These are phyloP conservation scores for Phalacrocorax brasilianus DNA, from an alignment of 2,113 vertebrate species.

Conservation along the genomic window DNA sequence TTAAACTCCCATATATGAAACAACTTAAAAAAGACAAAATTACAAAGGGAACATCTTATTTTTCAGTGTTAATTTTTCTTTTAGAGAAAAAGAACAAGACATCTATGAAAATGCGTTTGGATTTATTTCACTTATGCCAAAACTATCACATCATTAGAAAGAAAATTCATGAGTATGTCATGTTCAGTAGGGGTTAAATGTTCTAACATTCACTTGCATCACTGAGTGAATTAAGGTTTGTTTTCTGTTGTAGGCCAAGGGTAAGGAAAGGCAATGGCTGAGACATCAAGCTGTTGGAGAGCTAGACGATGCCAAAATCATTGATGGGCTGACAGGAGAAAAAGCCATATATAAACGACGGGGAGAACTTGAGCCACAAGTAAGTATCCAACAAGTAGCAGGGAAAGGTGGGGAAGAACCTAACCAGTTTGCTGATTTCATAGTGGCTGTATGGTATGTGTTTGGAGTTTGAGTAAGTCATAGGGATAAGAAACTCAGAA, in stretches of 20 bases:
- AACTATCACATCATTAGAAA: background rate
- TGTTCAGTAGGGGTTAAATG: background rate
- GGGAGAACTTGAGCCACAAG: slow-evolving; percentile 91
- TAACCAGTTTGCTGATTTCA: background rate
- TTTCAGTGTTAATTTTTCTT: background rate
- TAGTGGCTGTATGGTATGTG: background rate
- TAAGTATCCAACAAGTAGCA: slow-evolving; percentile 51
- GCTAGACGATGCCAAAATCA: slow-evolving; percentile 95
- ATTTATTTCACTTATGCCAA: background rate
- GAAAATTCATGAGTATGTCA: background rate
- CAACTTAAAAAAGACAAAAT: background rate
- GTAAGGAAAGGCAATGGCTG: slow-evolving; percentile 96
- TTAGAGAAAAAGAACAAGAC: background rate
- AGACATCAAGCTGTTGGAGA: slow-evolving; percentile 92
- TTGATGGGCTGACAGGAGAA: slow-evolving; percentile 94
- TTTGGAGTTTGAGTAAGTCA: background rate
- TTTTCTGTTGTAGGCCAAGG: slow-evolving; percentile 86
- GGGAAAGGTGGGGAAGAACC: background rate
- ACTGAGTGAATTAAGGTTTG: background rate
- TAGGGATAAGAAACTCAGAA: background rate
- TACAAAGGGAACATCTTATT: background rate
- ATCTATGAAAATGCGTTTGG: background rate
- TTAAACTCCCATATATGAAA: background rate
- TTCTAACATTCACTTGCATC: background rate
- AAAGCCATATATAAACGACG: slow-evolving; percentile 94